Evolutionary conservation across 2,888 invertebrate genomes (phyloP), one percentile per base, ranked within the genome.

Genomic region (Agrochola circellaris): DNA sequence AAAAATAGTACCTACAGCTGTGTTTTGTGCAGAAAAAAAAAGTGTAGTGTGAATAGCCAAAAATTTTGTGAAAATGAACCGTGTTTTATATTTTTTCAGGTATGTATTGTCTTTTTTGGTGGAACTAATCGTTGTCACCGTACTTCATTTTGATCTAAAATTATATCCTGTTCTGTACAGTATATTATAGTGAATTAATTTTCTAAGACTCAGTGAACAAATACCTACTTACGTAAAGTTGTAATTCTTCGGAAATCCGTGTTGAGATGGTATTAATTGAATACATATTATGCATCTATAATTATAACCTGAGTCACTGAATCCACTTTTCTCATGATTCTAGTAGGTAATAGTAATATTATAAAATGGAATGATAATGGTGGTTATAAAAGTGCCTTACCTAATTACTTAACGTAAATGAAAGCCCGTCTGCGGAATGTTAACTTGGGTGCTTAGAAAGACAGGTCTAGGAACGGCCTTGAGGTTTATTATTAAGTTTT

Each of bases 71-170:
- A 60, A 67, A 30, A 83, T 80, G 83, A 5, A 64, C 7, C 5
- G 54, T 34, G 13, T 80, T 38, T 48, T 79, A 65, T n/a, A 54
- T 62, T 79, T 42, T 82, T 83, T 79, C 72, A 82, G 82, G 82
- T 82, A 72, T 9, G 82, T 72, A 48, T 15, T 62, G 17, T 0
- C 5, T n/a, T 72, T 54, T 58, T 38, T 38, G 0, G 11, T 54
- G 11, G 4, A 58, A 26, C 6, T 9, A 6, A 30, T 17, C 17
- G 9, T 65, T 20, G n/a, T 58, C 20, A 60, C 42, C 4, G 73
- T 30, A 20, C 15, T 15, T 20, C 3, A n/a, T 60, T 51, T 26
- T 54, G 11, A 23, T 45, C 4, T 15, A 7, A 68, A 68, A 6
- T 20, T 30, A 20, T 38, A 34, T 72, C 0, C 15, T 54, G 6